These are phyloP conservation scores for Thecophora atra DNA, from an alignment of 2,888 invertebrate species.

Conservation along the genomic window DNA sequence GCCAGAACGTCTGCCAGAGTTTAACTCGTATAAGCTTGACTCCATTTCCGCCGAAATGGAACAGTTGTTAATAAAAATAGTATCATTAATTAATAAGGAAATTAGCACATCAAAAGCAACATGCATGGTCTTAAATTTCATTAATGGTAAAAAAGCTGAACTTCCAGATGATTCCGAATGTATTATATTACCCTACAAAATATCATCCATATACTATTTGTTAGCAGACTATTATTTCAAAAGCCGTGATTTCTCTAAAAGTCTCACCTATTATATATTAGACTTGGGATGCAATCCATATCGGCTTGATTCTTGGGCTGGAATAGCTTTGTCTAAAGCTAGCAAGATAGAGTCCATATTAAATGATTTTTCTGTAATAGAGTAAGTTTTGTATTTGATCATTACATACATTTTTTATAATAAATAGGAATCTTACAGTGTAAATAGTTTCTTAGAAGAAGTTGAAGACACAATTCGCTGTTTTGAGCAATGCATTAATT, in stretches of 20 bases:
- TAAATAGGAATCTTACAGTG: constrained; percentile 37
- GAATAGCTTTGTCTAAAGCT: constrained; percentile 82
- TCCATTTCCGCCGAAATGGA: constrained; percentile 87
- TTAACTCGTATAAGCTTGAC: constrained; percentile 78
- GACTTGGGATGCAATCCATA: constrained; percentile 84
- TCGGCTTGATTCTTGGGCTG: constrained; percentile 93
- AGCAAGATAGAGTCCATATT: constrained; percentile 82
- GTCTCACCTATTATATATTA: constrained; percentile 82
- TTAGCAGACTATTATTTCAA: constrained; percentile 94
- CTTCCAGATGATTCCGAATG: constrained; percentile 69
- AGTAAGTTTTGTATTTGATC: constrained; percentile 62
- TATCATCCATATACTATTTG: constrained; percentile 85
- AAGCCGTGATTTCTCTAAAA: constrained; percentile 78
- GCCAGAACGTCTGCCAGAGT: constrained; percentile 81
- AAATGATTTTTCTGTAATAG: constrained; percentile 75
- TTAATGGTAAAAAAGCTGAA: constrained; percentile 71
- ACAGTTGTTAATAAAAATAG: constrained; percentile 76
- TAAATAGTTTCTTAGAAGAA: constrained; percentile 66
- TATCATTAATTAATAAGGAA: constrained; percentile 74
- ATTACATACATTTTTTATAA: too few relatives aligned
- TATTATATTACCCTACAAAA: constrained; percentile 70
- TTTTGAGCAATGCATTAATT: constrained; percentile 80
- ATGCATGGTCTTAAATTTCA: constrained; percentile 73
- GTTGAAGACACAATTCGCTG: constrained; percentile 81
- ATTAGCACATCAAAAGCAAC: constrained; percentile 73